A percentile compares a stretch with the other conserved stretches of the same genome.
Conservation (phyloP, 1,140 invertebrate genomes). For the Aphidius ervi region DNA sequence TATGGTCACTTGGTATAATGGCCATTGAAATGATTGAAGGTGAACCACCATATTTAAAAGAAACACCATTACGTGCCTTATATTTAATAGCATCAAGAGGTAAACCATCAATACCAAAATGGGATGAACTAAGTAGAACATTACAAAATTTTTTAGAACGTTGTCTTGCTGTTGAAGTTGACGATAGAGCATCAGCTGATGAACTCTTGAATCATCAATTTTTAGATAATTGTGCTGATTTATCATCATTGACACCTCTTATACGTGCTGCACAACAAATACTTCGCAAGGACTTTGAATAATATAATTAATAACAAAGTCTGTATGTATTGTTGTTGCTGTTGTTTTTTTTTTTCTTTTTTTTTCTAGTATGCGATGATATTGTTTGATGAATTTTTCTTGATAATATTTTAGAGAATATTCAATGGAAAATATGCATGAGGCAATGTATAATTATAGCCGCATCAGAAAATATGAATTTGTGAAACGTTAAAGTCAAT, state of each 20-base stretch:
- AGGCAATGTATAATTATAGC: too few relatives aligned
- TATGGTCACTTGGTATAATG: conserved; percentile 97
- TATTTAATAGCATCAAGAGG: conserved; percentile 96
- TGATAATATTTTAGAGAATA: too few relatives aligned
- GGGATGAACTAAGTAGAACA: conserved; percentile 71
- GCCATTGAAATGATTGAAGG: conserved; percentile 98
- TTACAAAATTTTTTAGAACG: conserved; percentile 84
- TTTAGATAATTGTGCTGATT: conserved; percentile 77
- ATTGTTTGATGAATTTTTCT: too few relatives aligned
- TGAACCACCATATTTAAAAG: conserved; percentile 92
- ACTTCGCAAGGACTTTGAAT: conserved; percentile 56
- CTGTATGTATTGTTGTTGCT: too few relatives aligned
- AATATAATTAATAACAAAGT: too few relatives aligned
- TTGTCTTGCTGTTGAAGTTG: conserved; percentile 90
- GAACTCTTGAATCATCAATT: conserved; percentile 88
- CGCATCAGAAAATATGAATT: too few relatives aligned
- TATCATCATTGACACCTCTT: conserved; percentile 80
- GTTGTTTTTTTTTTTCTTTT: too few relatives aligned
- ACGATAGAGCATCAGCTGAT: conserved; percentile 76
- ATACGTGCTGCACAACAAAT: conserved; percentile 85
- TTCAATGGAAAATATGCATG: too few relatives aligned
- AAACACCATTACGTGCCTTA: conserved; percentile 88
- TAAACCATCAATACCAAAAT: conserved; percentile 83
- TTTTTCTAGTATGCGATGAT: too few relatives aligned
- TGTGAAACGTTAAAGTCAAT: background rate